Percentiles rank a stretch among this genome's conserved stretches.
phyloP scores from a whole-genome alignment of 2,797 vertebrate species.

The Gobio occitaniae region DNA sequence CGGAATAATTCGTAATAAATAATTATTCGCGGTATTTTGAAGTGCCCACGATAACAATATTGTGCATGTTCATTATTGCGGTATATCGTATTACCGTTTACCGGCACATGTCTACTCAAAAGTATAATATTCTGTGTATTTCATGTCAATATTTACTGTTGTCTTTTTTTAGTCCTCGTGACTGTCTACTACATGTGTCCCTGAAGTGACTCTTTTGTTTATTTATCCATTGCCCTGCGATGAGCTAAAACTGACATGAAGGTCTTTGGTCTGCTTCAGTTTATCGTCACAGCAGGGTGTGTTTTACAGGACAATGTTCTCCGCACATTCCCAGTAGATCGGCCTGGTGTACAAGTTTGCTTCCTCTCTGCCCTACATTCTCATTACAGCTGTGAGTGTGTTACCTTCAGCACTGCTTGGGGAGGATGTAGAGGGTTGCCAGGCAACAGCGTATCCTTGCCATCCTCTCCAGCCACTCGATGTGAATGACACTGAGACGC shows the following conservation, averaged over 20 bases:
- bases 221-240: no score
- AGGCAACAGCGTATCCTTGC: conserved; percentile 44
- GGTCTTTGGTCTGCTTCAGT: background rate
- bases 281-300: background rate
- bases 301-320: background rate
- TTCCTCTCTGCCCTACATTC: conserved; percentile 24
- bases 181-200: no score
- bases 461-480: conserved; percentile 30
- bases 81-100: no score
- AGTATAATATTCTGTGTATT: no score
- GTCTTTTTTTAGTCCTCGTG: no score
- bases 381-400: conserved; percentile 23
- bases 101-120: no score
- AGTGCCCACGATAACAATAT: no score
- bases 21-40: no score
- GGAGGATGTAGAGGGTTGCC: conserved; percentile 46
- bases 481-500: conserved; percentile 33
- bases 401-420: conserved; percentile 26
- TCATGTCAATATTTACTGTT: no score
- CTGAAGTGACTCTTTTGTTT: no score
- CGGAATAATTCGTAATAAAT: no score
- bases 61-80: no score
- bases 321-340: background rate
- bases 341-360: background rate
- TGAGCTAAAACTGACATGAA: background rate